A percentile compares a stretch with the other conserved stretches of the same genome.
Conservation (phyloP, 1,140 invertebrate genomes). For the Dendrolimus kikuchii region DNA sequence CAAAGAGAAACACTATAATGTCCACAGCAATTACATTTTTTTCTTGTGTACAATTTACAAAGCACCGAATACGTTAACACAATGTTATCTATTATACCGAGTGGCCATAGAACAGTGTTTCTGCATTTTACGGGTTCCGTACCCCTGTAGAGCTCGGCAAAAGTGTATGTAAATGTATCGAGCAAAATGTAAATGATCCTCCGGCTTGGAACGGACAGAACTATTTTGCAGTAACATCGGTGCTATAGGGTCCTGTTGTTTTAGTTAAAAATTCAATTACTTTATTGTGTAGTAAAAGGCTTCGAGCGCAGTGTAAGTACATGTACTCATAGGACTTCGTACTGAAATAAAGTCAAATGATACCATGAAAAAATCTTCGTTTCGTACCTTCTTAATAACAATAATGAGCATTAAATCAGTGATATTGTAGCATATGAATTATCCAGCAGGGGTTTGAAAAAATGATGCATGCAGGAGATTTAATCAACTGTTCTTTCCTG, state of each 20-base stretch:
- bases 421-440: too few relatives aligned
- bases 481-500: too few relatives aligned
- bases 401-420: too few relatives aligned
- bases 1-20: too few relatives aligned
- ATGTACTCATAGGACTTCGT: too few relatives aligned
- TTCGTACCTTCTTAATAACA: too few relatives aligned
- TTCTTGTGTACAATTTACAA: neutral
- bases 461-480: too few relatives aligned
- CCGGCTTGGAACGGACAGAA: constrained; percentile 3
- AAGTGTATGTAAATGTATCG: constrained; percentile 28
- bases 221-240: neutral
- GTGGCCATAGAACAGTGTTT: constrained; percentile 19
- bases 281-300: too few relatives aligned
- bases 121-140: constrained; percentile 27
- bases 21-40: neutral
- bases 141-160: constrained; percentile 17
- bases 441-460: too few relatives aligned
- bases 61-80: constrained; percentile 6
- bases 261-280: neutral
- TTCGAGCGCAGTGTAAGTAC: too few relatives aligned
- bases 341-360: too few relatives aligned
- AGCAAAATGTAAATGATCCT: constrained; percentile 31
- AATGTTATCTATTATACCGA: constrained; percentile 24
- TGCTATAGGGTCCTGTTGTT: neutral
- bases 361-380: too few relatives aligned